phyloP scores from a whole-genome alignment of 2,113 vertebrate genomes.

The Psophia crepitans region DNA sequence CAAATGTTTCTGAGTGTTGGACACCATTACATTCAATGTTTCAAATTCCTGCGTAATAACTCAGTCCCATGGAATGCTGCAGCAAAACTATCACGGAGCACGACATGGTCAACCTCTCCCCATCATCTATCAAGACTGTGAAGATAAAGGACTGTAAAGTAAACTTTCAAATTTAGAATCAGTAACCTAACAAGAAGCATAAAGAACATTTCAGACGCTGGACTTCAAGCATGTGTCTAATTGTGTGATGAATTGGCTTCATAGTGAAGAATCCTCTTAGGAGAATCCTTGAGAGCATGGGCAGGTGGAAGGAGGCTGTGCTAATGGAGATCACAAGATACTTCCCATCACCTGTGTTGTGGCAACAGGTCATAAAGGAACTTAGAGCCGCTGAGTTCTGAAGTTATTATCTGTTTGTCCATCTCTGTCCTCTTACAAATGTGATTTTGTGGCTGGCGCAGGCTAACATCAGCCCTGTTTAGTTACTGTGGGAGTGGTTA shows the following conservation, averaged over 20 bases:
- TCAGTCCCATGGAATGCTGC: neutral
- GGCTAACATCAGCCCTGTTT: neutral
- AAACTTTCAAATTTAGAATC: neutral
- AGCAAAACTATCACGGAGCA: neutral
- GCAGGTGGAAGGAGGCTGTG: neutral
- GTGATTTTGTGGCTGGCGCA: neutral
- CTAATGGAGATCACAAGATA: neutral
- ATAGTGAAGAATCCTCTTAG: neutral
- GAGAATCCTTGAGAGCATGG: neutral
- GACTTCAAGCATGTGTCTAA: neutral
- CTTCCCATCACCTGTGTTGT: neutral
- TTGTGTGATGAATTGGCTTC: neutral
- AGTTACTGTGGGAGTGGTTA: neutral
- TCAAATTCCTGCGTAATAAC: neutral
- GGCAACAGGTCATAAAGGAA: neutral
- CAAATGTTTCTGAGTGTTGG: neutral
- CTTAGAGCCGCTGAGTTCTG: fast-evolving
- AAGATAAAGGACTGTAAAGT: neutral
- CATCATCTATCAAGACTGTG: neutral
- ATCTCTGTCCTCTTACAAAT: fast-evolving
- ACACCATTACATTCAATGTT: neutral
- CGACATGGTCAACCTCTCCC: neutral
- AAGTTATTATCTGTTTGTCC: neutral
- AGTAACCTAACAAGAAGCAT: neutral
- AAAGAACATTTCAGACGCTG: neutral